Evolutionary conservation across 2,113 vertebrate species (phyloP), one percentile per base, ranked within the genome.

Genomic region (Pogonocichla stellata): DNA sequence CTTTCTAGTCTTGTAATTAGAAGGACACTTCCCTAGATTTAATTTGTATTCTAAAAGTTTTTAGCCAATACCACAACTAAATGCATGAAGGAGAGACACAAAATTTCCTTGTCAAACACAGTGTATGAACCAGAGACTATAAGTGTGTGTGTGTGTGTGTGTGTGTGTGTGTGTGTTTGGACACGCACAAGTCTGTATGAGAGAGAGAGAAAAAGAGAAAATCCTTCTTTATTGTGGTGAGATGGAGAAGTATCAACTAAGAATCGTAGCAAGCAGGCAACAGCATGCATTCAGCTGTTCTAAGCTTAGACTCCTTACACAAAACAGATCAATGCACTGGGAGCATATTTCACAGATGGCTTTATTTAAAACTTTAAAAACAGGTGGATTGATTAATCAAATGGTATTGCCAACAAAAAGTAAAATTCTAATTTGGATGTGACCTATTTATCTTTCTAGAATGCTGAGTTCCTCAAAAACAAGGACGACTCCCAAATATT

Each of bases 121-220:
- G 1, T 34, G 9, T 45, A 16, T 29, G 56, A 87, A 57, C 7
- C 12, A 60, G 26, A 43, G 13, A 38, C 14, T 24, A 9, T 28
- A 34, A 66, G 22, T 36, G 1, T n/a, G 2, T 36, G 5, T 17
- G 2, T 22, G 4, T 45, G 53, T 26, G 11, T 20, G 9, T 19
- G 16, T 48, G 53, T 54, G 1, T 12, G 2, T 42, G 3, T 19
- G 13, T 26, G 13, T 8, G 6, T 10, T 33, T n/a, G 19, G 18
- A 14, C 8, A 8, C 5, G 6, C 11, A 23, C 12, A 8, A 42
- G 1, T 12, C 2, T 51, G 4, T 28, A 14, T 12, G 19, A 7
- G 33, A 43, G 20, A 43, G 20, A 69, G 14, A 69, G 19, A 61
- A 29, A 70, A 54, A n/a, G 12, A 47, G n/a, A 82, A 56, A 61